Base-by-base conservation (phyloP, 2,113 vertebrate species). In the Bubo blakistoni region DNA sequence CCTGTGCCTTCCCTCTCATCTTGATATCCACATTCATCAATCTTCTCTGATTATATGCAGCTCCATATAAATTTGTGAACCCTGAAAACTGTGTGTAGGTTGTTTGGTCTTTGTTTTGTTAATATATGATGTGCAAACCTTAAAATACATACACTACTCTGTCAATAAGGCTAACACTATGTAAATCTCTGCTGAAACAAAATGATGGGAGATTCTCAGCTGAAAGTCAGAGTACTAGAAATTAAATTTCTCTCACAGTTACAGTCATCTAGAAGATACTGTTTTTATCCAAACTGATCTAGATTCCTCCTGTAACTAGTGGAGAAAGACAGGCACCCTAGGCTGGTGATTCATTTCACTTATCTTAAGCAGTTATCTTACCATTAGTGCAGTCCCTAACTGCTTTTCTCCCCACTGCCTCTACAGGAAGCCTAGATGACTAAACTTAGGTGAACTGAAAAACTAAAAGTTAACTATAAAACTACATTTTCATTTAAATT, bases 1-100 rank as follows among this genome's bases (percentile, higher is more conserved):
- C 38, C 36, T 58, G 16, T 16, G 17, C 52, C 58, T 92, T 81
- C 26, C n/a, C 51, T 70, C 24, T 59, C 38, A 65, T n/a, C 25
- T 71, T 32, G 7, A 73, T 29, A 66, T 13, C 11, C 40, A 34
- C 24, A 17, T 55, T 76, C 34, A 87, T 25, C 26, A 58, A 6
- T 57, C 34, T 81, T 85, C 21, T 51, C 38, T 32, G 30, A 81
- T 20, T 62, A 61, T 9, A 79, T 29, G 29, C 47, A 84, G 17
- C 29, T 87, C n/a, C 22, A 36, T 14, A 62, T n/a, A 40, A 40
- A 54, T 51, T 52, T 62, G 62, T 32, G 77, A 87, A 84, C 72
- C 21, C 17, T 3, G 9, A 32, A 58, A 91, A 76, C 11, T 16
- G 17, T 4, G 11, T 0, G 1, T 10, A 7, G 4, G 8, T 30